phyloP scores from a whole-genome alignment of 2,888 invertebrate species.

The Prosopocoilus inquinatus region DNA sequence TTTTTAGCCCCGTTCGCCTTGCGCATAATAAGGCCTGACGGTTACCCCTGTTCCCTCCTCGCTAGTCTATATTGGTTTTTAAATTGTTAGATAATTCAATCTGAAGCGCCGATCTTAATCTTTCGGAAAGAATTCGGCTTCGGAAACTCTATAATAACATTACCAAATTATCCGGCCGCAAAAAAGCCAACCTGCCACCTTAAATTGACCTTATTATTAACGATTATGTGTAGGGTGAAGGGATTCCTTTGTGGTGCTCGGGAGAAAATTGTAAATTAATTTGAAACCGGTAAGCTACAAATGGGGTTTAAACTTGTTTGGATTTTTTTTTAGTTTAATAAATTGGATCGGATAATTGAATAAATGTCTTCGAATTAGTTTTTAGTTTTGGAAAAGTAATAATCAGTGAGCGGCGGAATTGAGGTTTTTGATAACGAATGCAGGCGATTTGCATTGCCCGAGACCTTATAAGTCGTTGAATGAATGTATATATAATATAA shows the following conservation, averaged over 20 bases:
- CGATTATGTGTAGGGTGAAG: slow-evolving; percentile 10
- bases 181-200: slow-evolving; percentile 12
- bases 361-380: too few species aligned
- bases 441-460: too few species aligned
- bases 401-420: too few species aligned
- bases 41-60: slow-evolving; percentile 2
- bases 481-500: too few species aligned
- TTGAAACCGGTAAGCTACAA: slow-evolving; percentile 10
- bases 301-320: not conserved
- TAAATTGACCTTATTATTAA: slow-evolving; percentile 13
- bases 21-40: slow-evolving; percentile 20
- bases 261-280: slow-evolving; percentile 14
- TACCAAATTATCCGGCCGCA: not conserved
- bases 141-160: slow-evolving; percentile 6
- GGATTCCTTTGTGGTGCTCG: too few species aligned
- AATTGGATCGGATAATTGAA: too few species aligned
- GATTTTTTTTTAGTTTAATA: too few species aligned
- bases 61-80: slow-evolving; percentile 31
- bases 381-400: too few species aligned
- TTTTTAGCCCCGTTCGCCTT: slow-evolving; percentile 24
- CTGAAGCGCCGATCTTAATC: slow-evolving; percentile 30
- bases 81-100: slow-evolving; percentile 35
- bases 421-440: too few species aligned
- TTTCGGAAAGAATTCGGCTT: slow-evolving; percentile 22
- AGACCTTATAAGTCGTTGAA: too few species aligned